Evolutionary conservation across 2,888 invertebrate species (phyloP).

Genomic region (Gastrophysa polygoni): DNA sequence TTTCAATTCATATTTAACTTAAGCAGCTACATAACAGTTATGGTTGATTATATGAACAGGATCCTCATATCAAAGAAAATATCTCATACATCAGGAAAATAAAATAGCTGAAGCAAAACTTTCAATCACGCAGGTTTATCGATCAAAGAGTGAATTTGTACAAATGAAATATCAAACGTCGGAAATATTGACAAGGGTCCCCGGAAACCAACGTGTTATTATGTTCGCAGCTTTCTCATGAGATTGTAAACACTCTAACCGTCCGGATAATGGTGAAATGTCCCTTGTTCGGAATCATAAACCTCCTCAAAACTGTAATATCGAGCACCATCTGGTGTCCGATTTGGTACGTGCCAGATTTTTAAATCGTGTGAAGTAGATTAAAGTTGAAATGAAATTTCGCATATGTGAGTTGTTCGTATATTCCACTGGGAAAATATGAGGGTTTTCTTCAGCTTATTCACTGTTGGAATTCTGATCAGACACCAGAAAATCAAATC

Average conservation of each 20-base stretch:
- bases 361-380: conserved; percentile 31
- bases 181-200: conserved; percentile 21
- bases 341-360: conserved; percentile 34
- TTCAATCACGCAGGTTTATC: too few relatives aligned
- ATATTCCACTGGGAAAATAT: conserved; percentile 26
- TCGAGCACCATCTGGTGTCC: conserved; percentile 33
- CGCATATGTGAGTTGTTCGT: conserved; percentile 26
- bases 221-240: conserved; percentile 25
- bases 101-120: too few relatives aligned
- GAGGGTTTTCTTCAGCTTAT: conserved; percentile 4
- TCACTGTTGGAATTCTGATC: too few relatives aligned
- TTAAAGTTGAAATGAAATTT: conserved; percentile 35
- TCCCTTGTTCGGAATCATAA: conserved; percentile 18
- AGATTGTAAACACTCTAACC: conserved; percentile 32
- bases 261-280: conserved; percentile 25
- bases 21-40: too few relatives aligned
- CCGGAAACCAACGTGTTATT: conserved; percentile 15
- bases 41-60: too few relatives aligned
- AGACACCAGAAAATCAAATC: too few relatives aligned
- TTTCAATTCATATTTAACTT: too few relatives aligned
- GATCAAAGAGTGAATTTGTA: too few relatives aligned
- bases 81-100: too few relatives aligned
- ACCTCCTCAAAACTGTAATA: conserved; percentile 12
- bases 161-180: neutral
- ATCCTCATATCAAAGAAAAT: too few relatives aligned